Percentiles rank a stretch among this genome's conserved stretches.
Conservation (phyloP, 2,113 vertebrate species). For the Galeopterus variegatus region DNA sequence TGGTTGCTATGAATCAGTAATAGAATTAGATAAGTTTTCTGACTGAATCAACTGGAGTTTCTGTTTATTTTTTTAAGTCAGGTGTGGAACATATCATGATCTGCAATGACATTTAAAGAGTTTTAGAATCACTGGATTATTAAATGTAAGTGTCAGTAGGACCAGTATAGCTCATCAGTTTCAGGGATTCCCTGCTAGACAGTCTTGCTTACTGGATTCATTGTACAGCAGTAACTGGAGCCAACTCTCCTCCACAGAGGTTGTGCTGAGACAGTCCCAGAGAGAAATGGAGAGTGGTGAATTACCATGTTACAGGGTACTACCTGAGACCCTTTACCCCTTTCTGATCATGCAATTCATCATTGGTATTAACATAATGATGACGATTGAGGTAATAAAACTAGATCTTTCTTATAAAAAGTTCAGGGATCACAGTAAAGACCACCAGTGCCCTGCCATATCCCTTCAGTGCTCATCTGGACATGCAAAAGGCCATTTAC, state of each 20-base stretch:
- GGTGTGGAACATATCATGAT: neutral
- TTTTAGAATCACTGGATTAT: slow-evolving; percentile 22
- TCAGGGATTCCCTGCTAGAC: neutral
- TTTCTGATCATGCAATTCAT: slow-evolving; percentile 28
- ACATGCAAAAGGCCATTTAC: neutral
- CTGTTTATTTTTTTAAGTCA: slow-evolving; percentile 49
- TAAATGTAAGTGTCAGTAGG: neutral
- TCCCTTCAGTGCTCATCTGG: neutral
- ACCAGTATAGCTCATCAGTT: neutral
- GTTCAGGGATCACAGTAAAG: neutral
- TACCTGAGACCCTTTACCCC: neutral
- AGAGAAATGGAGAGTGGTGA: neutral
- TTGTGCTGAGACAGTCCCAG: neutral
- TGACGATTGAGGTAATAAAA: neutral
- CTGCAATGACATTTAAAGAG: slow-evolving; percentile 6
- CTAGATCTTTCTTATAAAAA: slow-evolving; percentile 34
- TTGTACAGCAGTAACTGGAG: neutral
- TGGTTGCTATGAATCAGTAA: slow-evolving; percentile 36
- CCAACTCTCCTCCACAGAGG: neutral
- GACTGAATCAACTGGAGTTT: slow-evolving; percentile 47
- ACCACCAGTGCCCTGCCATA: neutral
- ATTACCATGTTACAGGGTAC: neutral
- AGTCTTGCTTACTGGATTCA: neutral
- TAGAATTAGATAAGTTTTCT: slow-evolving; percentile 52
- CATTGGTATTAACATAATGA: neutral